Evolutionary conservation across 2,888 invertebrate species (phyloP).

Genomic region (Ophioninae sp.): DNA sequence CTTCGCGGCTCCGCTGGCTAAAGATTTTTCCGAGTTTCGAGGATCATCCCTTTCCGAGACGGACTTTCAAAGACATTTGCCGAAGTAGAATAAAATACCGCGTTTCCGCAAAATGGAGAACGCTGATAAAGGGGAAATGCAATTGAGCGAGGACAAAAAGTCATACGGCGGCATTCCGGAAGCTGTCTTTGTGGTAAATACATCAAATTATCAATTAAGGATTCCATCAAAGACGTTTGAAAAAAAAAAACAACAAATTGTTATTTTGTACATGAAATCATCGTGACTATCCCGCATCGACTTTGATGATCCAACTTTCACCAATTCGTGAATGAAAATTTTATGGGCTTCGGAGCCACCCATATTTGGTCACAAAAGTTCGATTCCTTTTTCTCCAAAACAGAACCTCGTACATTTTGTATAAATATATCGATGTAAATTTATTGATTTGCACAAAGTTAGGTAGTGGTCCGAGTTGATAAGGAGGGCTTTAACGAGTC

Average conservation of each 20-base stretch:
- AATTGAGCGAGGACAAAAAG: slow-evolving; percentile 81
- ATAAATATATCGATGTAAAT: neutral
- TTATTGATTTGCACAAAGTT: neutral
- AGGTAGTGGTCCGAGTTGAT: no score
- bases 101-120: neutral
- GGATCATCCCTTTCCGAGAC: neutral
- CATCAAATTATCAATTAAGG: slow-evolving; percentile 33
- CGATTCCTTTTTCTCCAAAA: neutral
- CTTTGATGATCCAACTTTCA: neutral
- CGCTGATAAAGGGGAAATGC: neutral
- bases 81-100: neutral
- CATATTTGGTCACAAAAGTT: slow-evolving; percentile 73
- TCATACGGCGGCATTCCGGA: slow-evolving; percentile 94
- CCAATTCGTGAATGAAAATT: neutral
- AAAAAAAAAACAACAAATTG: neutral
- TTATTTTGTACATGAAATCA: neutral
- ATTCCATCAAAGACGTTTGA: neutral
- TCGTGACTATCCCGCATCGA: neutral
- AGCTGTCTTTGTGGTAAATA: slow-evolving; percentile 92
- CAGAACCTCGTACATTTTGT: neutral
- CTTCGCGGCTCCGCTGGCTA: neutral
- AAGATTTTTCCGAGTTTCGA: neutral
- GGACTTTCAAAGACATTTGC: neutral
- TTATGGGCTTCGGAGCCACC: slow-evolving; percentile 34
- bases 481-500: no score